A percentile compares a stretch with the other conserved stretches of the same genome.
phyloP scores from a whole-genome alignment of 2,797 vertebrate genomes.

The Novumbra hubbsi region DNA sequence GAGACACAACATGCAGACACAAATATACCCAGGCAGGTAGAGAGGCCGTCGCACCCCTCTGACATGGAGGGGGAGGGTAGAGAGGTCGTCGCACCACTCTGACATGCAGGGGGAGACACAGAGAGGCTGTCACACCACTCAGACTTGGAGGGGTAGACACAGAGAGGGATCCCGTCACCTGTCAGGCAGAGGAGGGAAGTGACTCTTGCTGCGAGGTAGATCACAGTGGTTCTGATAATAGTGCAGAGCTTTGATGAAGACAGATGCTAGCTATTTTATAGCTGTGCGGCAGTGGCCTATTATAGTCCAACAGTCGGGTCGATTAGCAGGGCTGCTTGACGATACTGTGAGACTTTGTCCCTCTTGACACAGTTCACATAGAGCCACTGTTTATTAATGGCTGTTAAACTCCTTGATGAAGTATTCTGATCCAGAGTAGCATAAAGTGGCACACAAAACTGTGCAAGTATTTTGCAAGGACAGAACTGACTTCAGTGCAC shows the following conservation, averaged over 20 bases:
- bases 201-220: constrained; percentile 60
- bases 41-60: constrained; percentile 14
- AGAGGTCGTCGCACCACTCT: constrained; percentile 8
- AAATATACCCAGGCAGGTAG: constrained; percentile 46
- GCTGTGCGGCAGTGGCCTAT: constrained; percentile 30
- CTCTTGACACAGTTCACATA: not conserved
- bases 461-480: no score
- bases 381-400: not conserved
- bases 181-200: constrained; percentile 52
- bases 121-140: no score
- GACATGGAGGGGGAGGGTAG: constrained; percentile 8
- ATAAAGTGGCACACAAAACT: no score
- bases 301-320: constrained; percentile 8
- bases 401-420: not conserved
- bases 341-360: not conserved
- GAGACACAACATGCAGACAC: constrained; percentile 1
- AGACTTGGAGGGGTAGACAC: constrained; percentile 40
- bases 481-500: no score
- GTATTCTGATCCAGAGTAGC: not conserved
- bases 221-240: constrained; percentile 48
- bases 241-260: constrained; percentile 29
- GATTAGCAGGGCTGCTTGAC: not conserved
- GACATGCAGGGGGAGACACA: constrained; percentile 38
- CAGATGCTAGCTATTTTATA: constrained; percentile 51
- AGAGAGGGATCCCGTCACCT: constrained; percentile 47